A percentile compares a stretch with the other conserved stretches of the same genome.
Evolutionary conservation across 2,797 vertebrate genomes (phyloP).

Genomic region (Psittacula echo): DNA sequence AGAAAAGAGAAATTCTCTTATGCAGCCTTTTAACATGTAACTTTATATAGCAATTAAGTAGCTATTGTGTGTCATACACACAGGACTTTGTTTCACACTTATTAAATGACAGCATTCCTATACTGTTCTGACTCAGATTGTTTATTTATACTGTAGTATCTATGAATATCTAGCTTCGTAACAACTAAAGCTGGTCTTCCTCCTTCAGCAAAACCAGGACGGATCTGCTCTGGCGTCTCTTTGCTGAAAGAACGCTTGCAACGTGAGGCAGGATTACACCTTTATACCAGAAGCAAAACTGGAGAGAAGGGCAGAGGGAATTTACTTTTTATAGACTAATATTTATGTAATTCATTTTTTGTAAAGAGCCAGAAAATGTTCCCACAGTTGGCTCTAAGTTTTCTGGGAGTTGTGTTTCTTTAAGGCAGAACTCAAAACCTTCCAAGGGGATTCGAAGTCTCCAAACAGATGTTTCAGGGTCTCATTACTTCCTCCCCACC

Average conservation of each 20-base stretch:
- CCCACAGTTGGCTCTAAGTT: conserved; percentile 42
- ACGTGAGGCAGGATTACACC: neutral
- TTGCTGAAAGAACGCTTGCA: neutral
- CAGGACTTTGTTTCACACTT: neutral
- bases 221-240: neutral
- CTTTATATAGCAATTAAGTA: neutral
- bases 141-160: neutral
- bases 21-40: neutral
- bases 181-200: neutral
- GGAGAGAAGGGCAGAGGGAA: conserved; percentile 15
- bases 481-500: conserved; percentile 61
- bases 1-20: neutral
- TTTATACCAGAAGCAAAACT: conserved; percentile 2
- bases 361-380: conserved; percentile 37
- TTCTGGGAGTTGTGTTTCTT: conserved; percentile 67
- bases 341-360: conserved; percentile 50
- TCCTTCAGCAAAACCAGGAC: neutral
- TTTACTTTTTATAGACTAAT: conserved; percentile 48
- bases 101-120: neutral
- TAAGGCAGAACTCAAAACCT: conserved; percentile 71
- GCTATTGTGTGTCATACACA: neutral
- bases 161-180: neutral
- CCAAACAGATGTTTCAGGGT: conserved; percentile 63
- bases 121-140: neutral
- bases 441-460: conserved; percentile 63